Evolutionary conservation across 2,797 vertebrate genomes (phyloP), one percentile per base, ranked within the genome.

Genomic region (Nyctalus aviator): DNA sequence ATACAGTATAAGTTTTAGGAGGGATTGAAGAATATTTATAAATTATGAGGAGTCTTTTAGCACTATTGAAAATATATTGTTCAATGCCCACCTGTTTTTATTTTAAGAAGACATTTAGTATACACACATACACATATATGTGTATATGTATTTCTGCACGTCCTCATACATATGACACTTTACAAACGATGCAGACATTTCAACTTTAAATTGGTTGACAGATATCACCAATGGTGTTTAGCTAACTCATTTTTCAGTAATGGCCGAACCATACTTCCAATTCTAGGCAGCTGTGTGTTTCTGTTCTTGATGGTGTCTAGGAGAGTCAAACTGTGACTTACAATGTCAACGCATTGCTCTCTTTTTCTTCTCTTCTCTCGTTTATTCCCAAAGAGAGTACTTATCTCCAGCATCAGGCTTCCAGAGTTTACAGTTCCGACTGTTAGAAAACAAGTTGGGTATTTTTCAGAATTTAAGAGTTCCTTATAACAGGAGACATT

Each of bases 401-500:
- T 97, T 99, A 92, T 96, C 98, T 90, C 98, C 99, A 30, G 99
- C 99, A 32, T 99, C 99, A 4, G 99, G 99, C 83, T 99, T 99
- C 97, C 99, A 99, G 97, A 99, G 99, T 88, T 98, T 99, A 94
- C 99, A 99, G 95, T 99, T 99, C 94, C 99, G 99, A 48, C 98
- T 99, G n/a, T 92, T 99, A 57, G 99, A 99, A 96, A 99, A 99
- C 97, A 99, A 99, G 97, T 99, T 99, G 8, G 99, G 99, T 3
- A 99, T 99, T 84, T 98, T 98, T 0, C 99, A 99, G 96, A 99
- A 98, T 93, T 93, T 99, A 97, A 98, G 99, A 97, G 99, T 99
- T 41, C 99, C 99, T 0, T 99, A 99, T 92, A 99, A 99, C 97
- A 98, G 98, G 90, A 98, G 98, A 32, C 99, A 99, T 95, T 99